Conservation (phyloP, 2,888 invertebrate genomes). For the Cylloceria caligata region DNA sequence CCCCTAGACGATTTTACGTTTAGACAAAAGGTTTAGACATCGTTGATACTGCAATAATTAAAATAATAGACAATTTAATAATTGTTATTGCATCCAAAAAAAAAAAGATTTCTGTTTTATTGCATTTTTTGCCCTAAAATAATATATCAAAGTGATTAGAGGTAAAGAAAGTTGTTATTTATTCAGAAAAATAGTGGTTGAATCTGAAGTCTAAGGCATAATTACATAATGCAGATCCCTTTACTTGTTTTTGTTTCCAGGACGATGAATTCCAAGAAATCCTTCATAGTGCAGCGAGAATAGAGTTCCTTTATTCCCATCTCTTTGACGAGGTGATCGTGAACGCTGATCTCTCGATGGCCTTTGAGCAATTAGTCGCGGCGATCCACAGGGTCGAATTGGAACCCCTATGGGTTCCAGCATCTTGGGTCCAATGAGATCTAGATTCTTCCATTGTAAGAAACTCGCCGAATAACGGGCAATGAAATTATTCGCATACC, state of each 20-base stretch:
- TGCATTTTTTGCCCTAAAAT: no score
- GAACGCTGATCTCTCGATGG: conserved; percentile 95
- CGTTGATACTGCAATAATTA: no score
- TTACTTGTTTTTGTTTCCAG: conserved; percentile 84
- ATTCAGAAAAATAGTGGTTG: no score
- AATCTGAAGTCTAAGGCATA: no score
- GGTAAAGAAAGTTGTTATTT: no score
- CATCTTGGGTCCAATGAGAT: conserved; percentile 94
- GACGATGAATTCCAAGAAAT: conserved; percentile 97
- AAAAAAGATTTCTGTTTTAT: no score
- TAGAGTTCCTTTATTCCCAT: conserved; percentile 97
- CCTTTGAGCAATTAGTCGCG: conserved; percentile 94
- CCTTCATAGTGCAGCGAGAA: conserved; percentile 92
- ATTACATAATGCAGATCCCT: no score
- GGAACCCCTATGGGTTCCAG: conserved; percentile 98
- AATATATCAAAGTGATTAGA: no score
- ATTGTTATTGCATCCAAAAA: no score
- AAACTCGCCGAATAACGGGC: conserved; percentile 24
- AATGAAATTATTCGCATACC: conserved; percentile 1
- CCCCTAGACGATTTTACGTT: no score
- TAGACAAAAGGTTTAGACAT: no score
- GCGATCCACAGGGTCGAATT: conserved; percentile 94
- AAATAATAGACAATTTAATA: no score
- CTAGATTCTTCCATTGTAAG: conserved; percentile 18
- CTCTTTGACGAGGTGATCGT: conserved; percentile 97